Evolutionary conservation across 2,888 invertebrate genomes (phyloP), one percentile per base, ranked within the genome.

Genomic region (Conistra vaccinii): DNA sequence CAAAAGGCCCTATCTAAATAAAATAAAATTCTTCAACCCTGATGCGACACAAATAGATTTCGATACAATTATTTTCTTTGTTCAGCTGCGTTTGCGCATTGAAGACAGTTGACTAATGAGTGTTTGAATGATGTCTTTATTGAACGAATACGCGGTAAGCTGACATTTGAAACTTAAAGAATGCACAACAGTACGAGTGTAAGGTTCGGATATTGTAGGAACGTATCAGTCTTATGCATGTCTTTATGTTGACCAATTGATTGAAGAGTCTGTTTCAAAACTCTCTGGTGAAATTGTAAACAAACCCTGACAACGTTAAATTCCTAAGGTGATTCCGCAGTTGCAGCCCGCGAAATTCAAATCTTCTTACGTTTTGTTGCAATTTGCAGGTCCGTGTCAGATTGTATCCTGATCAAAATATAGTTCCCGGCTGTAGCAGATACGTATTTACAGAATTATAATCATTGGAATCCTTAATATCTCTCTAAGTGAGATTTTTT

Each of bases 111-210:
- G 78, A 75, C 26, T 66, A 66, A 60, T 78, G 57, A 63, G 12
- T 23, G 57, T 74, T 29, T 53, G 81, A 53, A 77, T 63, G 75
- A 23, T 63, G 72, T 80, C 73, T 74, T 63, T 74, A 63, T 80
- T 51, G 20, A n/a, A 26, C 32, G 26, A 76, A 57, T 78, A 70
- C 69, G n/a, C 14, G 45, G 78, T 66, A 75, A 26, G 7, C 20
- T 29, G 79, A 42, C 53, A 79, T 65, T 29, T 48, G 76, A 79
- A 48, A 48, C 79, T 53, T 29, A 17, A 55, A 58, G 65, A 69
- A 79, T 83, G 79, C 67, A 65, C 17, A 71, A 71, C 71, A 71
- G 39, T 57, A 48, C 10, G 26, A 58, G 61, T 66, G 51, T 63
- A 45, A 1, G 39, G 62, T 80, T 70, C 26, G 45, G 14, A 3